Evolutionary conservation across 2,888 invertebrate genomes (phyloP).

Genomic region (Andricus quercusramuli): DNA sequence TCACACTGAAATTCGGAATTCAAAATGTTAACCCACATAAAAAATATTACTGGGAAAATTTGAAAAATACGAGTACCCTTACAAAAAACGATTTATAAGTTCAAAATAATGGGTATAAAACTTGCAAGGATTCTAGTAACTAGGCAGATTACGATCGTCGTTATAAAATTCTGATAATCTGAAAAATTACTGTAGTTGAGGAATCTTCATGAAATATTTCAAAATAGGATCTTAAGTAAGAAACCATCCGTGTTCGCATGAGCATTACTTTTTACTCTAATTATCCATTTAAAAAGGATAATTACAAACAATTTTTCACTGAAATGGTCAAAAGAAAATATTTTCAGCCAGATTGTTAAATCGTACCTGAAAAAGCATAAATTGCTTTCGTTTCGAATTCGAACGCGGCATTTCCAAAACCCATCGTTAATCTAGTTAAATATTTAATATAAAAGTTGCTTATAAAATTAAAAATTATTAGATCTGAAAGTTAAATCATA

Average conservation of each 20-base stretch:
- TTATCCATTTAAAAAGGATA: neutral
- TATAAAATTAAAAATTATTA: neutral
- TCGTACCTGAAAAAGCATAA: slow-evolving; percentile 32
- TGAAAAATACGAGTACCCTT: neutral
- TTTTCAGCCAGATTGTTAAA: neutral
- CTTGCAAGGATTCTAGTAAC: neutral
- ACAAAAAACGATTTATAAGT: neutral
- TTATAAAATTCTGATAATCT: neutral
- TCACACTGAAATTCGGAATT: neutral
- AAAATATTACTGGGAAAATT: neutral
- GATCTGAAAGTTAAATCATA: neutral
- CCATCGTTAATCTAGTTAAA: neutral
- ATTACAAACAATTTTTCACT: neutral
- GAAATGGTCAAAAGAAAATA: neutral
- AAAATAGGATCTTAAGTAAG: neutral
- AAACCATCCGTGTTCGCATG: slow-evolving; percentile 10
- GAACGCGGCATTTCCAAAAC: slow-evolving; percentile 30
- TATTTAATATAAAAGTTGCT: slow-evolving; percentile 5
- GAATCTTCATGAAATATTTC: neutral
- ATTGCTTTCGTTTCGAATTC: slow-evolving; percentile 7
- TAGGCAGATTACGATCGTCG: neutral
- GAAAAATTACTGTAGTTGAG: neutral
- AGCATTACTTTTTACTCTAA: slow-evolving; percentile 12
- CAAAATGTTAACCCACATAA: neutral
- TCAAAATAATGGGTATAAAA: neutral